phyloP scores from a whole-genome alignment of 1,140 invertebrate genomes.

The Brachionus plicatilis region DNA sequence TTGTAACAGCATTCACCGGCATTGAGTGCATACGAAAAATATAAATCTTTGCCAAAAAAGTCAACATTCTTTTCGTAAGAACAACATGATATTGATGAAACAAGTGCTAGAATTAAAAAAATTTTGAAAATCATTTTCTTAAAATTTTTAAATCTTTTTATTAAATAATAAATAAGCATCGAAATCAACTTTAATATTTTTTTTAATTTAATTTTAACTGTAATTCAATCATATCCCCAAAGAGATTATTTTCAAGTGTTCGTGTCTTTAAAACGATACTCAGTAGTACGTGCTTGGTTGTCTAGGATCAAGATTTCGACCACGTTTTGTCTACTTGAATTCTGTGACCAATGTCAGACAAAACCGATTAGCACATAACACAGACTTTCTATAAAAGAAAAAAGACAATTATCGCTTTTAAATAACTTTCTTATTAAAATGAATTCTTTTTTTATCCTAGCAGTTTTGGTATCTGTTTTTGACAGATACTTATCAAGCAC shows the following conservation, averaged over 20 bases:
- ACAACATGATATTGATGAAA: neutral
- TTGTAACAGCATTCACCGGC: neutral
- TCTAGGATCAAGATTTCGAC: neutral
- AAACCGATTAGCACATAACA: neutral
- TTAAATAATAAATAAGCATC: neutral
- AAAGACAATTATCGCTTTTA: neutral
- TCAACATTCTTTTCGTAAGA: neutral
- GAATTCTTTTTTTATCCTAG: neutral
- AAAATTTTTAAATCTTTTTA: conserved; percentile 9
- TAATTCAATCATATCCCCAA: neutral
- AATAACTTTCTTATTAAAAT: neutral
- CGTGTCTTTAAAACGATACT: neutral
- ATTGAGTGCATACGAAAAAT: neutral
- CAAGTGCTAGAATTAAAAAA: neutral
- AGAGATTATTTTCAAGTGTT: neutral
- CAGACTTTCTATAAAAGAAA: neutral
- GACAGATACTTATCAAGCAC: neutral
- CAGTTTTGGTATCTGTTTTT: neutral
- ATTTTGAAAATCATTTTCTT: neutral
- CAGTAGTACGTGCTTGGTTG: neutral
- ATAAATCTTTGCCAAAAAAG: conserved; percentile 13
- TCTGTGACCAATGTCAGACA: neutral
- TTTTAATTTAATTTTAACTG: neutral
- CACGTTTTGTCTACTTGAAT: neutral
- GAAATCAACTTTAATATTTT: neutral